Conservation (phyloP, 2,113 vertebrate species). For the Noctilio leporinus region DNA sequence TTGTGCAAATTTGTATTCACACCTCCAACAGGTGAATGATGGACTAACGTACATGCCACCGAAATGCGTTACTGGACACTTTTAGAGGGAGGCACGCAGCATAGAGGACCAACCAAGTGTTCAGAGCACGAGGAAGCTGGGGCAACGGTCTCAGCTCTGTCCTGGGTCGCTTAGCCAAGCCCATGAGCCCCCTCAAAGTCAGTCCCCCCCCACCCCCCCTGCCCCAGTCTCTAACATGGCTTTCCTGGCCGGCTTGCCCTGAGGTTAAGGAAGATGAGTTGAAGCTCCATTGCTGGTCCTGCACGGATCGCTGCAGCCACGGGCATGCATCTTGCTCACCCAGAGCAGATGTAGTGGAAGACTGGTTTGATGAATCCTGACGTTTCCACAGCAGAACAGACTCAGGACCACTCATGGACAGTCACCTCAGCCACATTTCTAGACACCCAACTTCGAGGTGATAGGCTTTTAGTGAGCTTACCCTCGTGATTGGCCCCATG, state of each 20-base stretch:
- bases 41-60: accelerated
- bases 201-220: no score
- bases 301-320: background rate
- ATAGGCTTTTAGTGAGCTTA: background rate
- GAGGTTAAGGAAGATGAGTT: background rate
- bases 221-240: background rate
- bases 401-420: no score
- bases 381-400: background rate
- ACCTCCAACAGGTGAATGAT: background rate
- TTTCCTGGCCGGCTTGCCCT: background rate
- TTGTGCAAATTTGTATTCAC: background rate
- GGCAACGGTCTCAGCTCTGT: background rate
- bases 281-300: background rate
- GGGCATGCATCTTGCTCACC: background rate
- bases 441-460: background rate
- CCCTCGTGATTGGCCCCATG: background rate
- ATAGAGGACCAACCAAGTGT: background rate
- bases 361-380: background rate
- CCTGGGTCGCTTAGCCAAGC: background rate
- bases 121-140: background rate
- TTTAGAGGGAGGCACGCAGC: background rate
- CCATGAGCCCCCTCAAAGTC: background rate
- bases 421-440: background rate
- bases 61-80: background rate
- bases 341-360: background rate